Conservation (phyloP, 2,888 invertebrate genomes). For the Xanthia togata region DNA sequence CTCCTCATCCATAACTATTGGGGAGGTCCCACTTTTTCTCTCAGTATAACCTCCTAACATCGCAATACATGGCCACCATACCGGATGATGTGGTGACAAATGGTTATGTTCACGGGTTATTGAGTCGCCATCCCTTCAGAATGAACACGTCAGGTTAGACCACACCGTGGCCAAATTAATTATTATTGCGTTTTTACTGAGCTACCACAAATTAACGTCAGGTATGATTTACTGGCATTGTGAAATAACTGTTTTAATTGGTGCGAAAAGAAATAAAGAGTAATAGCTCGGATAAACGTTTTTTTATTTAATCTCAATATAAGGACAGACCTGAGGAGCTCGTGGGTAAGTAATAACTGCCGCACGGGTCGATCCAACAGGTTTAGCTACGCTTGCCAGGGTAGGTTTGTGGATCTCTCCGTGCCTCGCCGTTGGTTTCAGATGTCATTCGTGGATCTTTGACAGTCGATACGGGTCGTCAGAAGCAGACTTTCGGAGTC, state of each 20-base stretch:
- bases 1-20: neutral
- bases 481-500: too few relatives aligned
- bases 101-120: constrained; percentile 87
- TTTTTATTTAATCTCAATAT: too few relatives aligned
- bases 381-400: too few relatives aligned
- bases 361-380: too few relatives aligned
- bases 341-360: too few relatives aligned
- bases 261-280: constrained; percentile 12
- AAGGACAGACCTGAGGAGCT: too few relatives aligned
- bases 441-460: too few relatives aligned
- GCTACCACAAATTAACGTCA: constrained; percentile 62
- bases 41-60: constrained; percentile 24
- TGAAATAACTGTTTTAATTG: constrained; percentile 41
- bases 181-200: constrained; percentile 63
- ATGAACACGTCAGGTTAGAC: constrained; percentile 81
- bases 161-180: constrained; percentile 81
- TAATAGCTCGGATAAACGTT: too few relatives aligned
- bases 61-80: constrained; percentile 74
- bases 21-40: constrained; percentile 45
- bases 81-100: constrained; percentile 88
- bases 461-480: too few relatives aligned
- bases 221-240: constrained; percentile 67
- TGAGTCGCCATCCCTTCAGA: constrained; percentile 79
- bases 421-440: too few relatives aligned
- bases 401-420: too few relatives aligned